phyloP scores from a whole-genome alignment of 2,797 vertebrate species.

The Chelmon rostratus region DNA sequence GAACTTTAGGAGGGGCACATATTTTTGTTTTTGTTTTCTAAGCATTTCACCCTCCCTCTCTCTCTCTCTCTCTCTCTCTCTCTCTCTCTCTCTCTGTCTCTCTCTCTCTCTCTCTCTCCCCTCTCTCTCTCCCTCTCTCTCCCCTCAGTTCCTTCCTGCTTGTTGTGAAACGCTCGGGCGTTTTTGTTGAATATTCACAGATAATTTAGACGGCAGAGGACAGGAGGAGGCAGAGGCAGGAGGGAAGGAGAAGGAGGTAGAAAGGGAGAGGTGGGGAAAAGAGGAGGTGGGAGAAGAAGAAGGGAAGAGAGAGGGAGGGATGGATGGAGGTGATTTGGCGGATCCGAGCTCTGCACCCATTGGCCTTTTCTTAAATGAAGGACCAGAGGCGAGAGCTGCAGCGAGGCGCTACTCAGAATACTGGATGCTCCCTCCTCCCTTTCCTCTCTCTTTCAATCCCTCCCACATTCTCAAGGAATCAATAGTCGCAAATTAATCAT shows the following conservation, averaged over 20 bases:
- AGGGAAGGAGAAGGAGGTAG: not conserved
- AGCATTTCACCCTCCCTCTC: slow-evolving; percentile 39
- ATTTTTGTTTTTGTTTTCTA: slow-evolving; percentile 66
- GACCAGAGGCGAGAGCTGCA: slow-evolving; percentile 86
- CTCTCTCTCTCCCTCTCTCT: slow-evolving; percentile 29
- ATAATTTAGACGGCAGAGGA: slow-evolving; percentile 43
- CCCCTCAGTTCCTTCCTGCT: slow-evolving; percentile 58
- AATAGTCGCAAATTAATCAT: slow-evolving; percentile 90
- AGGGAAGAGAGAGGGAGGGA: slow-evolving; percentile 10
- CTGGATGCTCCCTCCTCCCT: slow-evolving; percentile 85
- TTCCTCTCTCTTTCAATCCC: slow-evolving; percentile 61
- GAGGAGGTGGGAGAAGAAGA: not conserved
- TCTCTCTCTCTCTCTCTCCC: slow-evolving; percentile 24
- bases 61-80: slow-evolving; percentile 22
- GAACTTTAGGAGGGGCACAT: slow-evolving; percentile 52
- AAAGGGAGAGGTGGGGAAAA: too few relatives aligned
- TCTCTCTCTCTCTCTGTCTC: slow-evolving; percentile 19
- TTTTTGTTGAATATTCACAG: slow-evolving; percentile 66
- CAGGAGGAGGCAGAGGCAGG: not conserved
- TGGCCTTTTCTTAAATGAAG: slow-evolving; percentile 67
- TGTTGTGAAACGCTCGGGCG: slow-evolving; percentile 10
- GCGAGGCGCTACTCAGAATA: slow-evolving; percentile 88
- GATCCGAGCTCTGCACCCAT: slow-evolving; percentile 61
- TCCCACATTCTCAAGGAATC: slow-evolving; percentile 85
- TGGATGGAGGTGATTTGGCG: slow-evolving; percentile 43